A percentile compares a stretch with the other conserved stretches of the same genome.
These are phyloP conservation scores for Rousettus madagascariensis DNA, from an alignment of 2,797 vertebrate species.

Conservation along the genomic window DNA sequence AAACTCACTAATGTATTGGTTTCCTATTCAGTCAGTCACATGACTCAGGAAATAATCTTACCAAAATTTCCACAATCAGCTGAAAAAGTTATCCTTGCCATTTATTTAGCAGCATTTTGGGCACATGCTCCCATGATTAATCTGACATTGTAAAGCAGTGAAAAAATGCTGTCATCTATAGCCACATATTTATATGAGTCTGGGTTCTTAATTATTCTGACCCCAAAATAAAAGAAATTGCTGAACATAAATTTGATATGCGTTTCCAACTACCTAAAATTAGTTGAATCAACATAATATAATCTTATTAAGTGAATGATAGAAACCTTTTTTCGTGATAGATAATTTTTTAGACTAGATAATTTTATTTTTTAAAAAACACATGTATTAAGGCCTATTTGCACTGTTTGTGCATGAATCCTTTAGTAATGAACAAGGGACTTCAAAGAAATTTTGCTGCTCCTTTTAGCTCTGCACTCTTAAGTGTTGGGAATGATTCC, in stretches of 20 bases:
- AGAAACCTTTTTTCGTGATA: not conserved
- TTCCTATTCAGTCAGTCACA: not conserved
- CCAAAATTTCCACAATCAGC: not conserved
- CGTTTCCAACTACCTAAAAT: not conserved
- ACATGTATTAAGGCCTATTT: not conserved
- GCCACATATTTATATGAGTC: not conserved
- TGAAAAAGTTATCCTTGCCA: not conserved
- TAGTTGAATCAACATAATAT: not conserved
- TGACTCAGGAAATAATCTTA: slow-evolving; percentile 10
- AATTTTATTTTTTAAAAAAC: not conserved
- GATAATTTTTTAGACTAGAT: not conserved
- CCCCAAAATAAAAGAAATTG: not conserved
- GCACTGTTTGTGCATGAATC: not conserved
- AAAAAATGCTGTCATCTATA: not conserved
- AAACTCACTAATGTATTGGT: not conserved
- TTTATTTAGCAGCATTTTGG: slow-evolving; percentile 14
- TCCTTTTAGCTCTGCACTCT: not conserved
- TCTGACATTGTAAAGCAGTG: not conserved
- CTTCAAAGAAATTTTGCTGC: not conserved
- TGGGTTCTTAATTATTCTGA: slow-evolving; percentile 21
- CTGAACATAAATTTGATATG: not conserved
- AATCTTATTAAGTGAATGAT: not conserved
- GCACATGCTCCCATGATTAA: not conserved
- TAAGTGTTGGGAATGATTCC: not conserved
- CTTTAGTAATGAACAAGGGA: not conserved